Percentiles rank a stretch among this genome's conserved stretches.
Evolutionary conservation across 2,888 invertebrate genomes (phyloP).

Genomic region (Caenorhabditis imperialis): DNA sequence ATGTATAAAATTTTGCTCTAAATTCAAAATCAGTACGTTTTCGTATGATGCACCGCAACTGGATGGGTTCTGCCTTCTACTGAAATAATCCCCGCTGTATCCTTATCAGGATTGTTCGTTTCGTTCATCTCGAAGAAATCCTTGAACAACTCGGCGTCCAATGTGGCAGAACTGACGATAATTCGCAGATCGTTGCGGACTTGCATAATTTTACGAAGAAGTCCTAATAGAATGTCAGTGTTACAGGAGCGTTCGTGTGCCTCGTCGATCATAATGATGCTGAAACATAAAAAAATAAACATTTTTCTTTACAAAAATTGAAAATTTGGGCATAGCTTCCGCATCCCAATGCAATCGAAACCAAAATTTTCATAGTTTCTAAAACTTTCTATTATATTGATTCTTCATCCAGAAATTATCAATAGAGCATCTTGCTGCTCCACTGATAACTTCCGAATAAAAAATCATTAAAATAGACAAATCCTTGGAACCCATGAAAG

Average conservation of each 20-base stretch:
- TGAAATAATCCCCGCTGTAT: slow-evolving; percentile 87
- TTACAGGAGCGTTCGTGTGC: slow-evolving; percentile 94
- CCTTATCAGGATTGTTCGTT: slow-evolving; percentile 79
- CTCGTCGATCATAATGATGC: slow-evolving; percentile 77
- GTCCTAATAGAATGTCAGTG: slow-evolving; percentile 93
- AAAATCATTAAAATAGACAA: too few relatives aligned
- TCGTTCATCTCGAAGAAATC: slow-evolving; percentile 80
- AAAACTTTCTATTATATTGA: too few relatives aligned
- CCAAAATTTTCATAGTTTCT: too few relatives aligned
- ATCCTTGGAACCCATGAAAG: too few relatives aligned
- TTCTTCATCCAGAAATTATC: too few relatives aligned
- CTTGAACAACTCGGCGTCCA: slow-evolving; percentile 86
- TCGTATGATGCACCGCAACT: slow-evolving; percentile 87
- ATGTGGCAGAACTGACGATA: slow-evolving; percentile 92
- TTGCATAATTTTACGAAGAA: slow-evolving; percentile 86
- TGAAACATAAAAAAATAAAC: too few relatives aligned
- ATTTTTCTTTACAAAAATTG: too few relatives aligned
- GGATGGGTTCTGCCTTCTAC: slow-evolving; percentile 91
- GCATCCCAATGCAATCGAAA: neutral
- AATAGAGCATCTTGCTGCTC: too few relatives aligned
- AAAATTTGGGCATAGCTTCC: neutral
- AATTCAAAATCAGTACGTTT: too few relatives aligned
- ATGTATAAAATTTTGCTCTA: too few relatives aligned
- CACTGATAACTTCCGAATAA: too few relatives aligned
- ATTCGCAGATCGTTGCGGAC: slow-evolving; percentile 75